Base-by-base conservation (phyloP, 2,888 invertebrate genomes). In the Pseudococcus jackbeardsleyi region DNA sequence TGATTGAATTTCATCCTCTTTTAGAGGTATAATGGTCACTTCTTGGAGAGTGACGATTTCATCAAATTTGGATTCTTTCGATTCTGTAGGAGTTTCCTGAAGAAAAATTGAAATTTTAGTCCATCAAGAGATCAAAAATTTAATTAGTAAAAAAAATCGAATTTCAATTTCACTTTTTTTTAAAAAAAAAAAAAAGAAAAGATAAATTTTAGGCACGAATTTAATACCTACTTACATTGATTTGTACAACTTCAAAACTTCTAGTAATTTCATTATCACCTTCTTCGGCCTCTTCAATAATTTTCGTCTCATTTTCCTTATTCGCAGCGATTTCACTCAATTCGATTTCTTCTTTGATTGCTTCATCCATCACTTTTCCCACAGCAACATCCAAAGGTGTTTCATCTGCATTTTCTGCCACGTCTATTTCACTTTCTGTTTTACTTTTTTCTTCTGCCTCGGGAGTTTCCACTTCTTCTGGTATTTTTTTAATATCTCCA, bases 41-140 rank as follows among this genome's bases (percentile, higher is more conserved):
- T 79, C 79, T 79, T 79, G 39, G 2, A 39, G 26, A n/a, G 19
- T 42, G 6, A 46, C n/a, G 42, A 79, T 79, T 79, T 79, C 72
- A 9, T 59, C 59, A 0, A 9, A 1, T 26, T 42, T 79, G 2
- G 15, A 79, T 42, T 42, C 59, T 11, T 59, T 59, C 19, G 59
- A 59, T 19, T 59, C 59, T n/a, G n/a, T 11, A 5, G 19, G 1
- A 5, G 17, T 42, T 42, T 79, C 79, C 79, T 79, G 12, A 12
- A 17, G 12, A 17, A 17, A 50, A 50, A 50, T 46, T 1, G 3
- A 46, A 46, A 46, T 46, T 9, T 7, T 46, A 5, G 12, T 46
- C 46, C 26, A 33, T 33, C 26, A 33, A 33, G 3, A 2, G 46
- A 46, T 46, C 12, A 46, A 12, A 46, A 5, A 50, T 50, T 50